Evolutionary conservation across 2,797 vertebrate species (phyloP), one percentile per base, ranked within the genome.

Genomic region (Syngnathus rostellatus): DNA sequence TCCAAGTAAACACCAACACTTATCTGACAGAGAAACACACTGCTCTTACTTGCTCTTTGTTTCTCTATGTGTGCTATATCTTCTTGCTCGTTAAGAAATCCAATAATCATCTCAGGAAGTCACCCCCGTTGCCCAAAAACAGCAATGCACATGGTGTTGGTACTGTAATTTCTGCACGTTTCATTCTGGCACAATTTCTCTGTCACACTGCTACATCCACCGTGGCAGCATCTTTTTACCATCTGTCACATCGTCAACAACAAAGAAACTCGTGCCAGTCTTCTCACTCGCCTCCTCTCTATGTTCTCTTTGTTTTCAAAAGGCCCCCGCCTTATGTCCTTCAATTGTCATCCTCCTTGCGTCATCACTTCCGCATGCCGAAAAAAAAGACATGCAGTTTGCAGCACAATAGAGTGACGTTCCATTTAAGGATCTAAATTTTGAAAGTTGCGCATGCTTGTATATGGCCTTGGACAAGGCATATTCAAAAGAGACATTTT

Each of bases 291-390:
- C 66, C 68, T 68, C 72, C 71, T 66, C 66, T 78, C 66, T 5
- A 40, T 75, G 69, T 72, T 70, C 55, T 67, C 71, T 78, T 76
- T 82, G 76, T 84, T 63, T 75, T 76, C 59, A 57, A 74, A 11
- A 10, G 31, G 48, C 69, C 73, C 71, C 75, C 79, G 71, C 73
- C 71, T 78, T 69, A 65, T 19, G 65, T 69, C 68, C 69, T 69
- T 83, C 72, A 16, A 75, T 79, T 72, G 68, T 67, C 74, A 72
- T 64, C 72, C 64, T 58, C 61, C 71, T 60, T 72, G 70, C 82
- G 81, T 86, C 89, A 89, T 74, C 69, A 45, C 81, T 87, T 89
- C 87, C 87, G 82, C 45, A 46, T 46, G 45, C 45, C 77, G 46
- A 66, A 68, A 76, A 72, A 70, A 31, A 71, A 68, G 71, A 65